Conservation (phyloP, 2,888 invertebrate genomes). For the Ctenicera cuprea region DNA sequence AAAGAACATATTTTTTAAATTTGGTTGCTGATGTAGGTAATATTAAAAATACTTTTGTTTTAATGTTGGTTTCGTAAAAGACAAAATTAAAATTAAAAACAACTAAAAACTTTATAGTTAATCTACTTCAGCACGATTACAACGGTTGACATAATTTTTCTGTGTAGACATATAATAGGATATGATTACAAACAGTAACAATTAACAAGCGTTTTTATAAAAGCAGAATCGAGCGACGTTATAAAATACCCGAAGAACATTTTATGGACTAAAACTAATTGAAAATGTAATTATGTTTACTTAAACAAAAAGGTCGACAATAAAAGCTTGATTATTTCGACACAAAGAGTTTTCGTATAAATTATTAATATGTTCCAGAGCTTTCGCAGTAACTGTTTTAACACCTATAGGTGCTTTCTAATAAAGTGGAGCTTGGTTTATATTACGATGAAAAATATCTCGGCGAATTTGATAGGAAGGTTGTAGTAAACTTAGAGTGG, state of each 20-base stretch:
- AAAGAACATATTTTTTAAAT: no score
- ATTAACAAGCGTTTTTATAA: constrained; percentile 6
- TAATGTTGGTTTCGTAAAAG: no score
- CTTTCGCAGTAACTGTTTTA: constrained; percentile 26
- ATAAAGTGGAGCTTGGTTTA: constrained; percentile 3
- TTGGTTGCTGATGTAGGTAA: no score
- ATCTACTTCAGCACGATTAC: not conserved
- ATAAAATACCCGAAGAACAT: constrained; percentile 1
- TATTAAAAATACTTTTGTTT: no score
- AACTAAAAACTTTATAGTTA: no score
- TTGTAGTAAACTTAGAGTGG: not conserved
- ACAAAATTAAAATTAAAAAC: no score
- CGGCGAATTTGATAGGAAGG: not conserved
- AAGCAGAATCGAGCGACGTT: constrained; percentile 7
- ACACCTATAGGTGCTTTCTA: constrained; percentile 10
- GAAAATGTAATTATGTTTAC: constrained; percentile 33
- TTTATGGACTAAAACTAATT: constrained; percentile 22
- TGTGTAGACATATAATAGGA: not conserved
- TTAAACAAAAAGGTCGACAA: constrained; percentile 23
- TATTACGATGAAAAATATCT: constrained; percentile 11
- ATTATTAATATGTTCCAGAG: constrained; percentile 18
- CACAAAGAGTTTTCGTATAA: constrained; percentile 26
- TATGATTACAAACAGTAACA: not conserved
- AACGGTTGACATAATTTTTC: not conserved
- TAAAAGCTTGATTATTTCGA: constrained; percentile 30